Conservation (phyloP, 2,113 vertebrate genomes). For the Thalassoma bifasciatum region DNA sequence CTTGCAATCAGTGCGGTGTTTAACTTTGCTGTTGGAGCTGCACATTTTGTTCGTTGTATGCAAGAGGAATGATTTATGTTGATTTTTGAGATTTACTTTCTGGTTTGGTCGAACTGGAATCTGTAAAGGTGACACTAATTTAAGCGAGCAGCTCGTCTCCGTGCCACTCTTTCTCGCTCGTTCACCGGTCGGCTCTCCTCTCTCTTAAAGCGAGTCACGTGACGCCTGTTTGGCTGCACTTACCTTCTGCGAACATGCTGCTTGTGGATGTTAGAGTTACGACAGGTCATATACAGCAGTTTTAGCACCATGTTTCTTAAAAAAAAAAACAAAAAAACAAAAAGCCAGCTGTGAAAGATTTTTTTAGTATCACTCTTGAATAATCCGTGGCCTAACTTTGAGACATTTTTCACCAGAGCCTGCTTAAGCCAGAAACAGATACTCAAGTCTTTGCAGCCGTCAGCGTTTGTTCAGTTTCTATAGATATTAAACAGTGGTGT, state of each 20-base stretch:
- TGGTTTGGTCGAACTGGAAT: slow-evolving; percentile 77
- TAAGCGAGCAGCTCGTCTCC: slow-evolving; percentile 35
- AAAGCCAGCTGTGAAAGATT: not conserved
- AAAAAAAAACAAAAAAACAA: no score
- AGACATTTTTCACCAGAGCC: not conserved
- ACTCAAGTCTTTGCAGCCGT: slow-evolving; percentile 12
- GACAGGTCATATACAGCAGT: no score
- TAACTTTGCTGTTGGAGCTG: slow-evolving; percentile 60
- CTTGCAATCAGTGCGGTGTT: slow-evolving; percentile 61
- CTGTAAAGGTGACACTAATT: slow-evolving; percentile 76
- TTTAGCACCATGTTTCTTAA: not conserved
- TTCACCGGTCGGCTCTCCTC: slow-evolving; percentile 34
- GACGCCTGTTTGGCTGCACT: slow-evolving; percentile 16
- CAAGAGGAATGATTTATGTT: slow-evolving; percentile 41
- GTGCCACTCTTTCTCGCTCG: slow-evolving; percentile 50
- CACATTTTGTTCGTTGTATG: slow-evolving; percentile 58
- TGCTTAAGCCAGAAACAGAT: not conserved
- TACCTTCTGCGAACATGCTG: slow-evolving; percentile 7
- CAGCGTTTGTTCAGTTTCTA: not conserved
- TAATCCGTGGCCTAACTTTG: slow-evolving; percentile 19
- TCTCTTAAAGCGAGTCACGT: slow-evolving; percentile 17
- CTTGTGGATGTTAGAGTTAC: slow-evolving; percentile 5
- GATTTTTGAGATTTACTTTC: slow-evolving; percentile 36
- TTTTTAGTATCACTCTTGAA: not conserved
- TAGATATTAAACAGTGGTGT: slow-evolving; percentile 25